Percentiles rank a stretch among this genome's conserved stretches.
Evolutionary conservation across 2,113 vertebrate species (phyloP).

Genomic region (Scomber japonicus): DNA sequence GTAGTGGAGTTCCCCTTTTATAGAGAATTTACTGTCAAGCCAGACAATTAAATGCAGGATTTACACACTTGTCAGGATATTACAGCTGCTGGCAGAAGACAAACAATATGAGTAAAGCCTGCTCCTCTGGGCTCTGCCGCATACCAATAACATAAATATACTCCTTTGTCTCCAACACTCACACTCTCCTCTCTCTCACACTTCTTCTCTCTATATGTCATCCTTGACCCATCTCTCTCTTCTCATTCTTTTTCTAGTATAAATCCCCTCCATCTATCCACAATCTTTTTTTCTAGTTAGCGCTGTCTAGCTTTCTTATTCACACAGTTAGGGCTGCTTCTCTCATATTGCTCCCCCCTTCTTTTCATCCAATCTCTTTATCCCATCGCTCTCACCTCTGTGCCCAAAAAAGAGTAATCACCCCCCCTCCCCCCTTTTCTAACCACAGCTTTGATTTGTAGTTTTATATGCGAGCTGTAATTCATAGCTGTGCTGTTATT

Average conservation of each 20-base stretch:
- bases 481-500: slow-evolving; percentile 27
- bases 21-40: slow-evolving; percentile 14
- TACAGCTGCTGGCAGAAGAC: slow-evolving; percentile 24
- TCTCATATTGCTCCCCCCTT: not conserved
- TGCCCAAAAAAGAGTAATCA: slow-evolving; percentile 8
- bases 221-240: slow-evolving; percentile 4
- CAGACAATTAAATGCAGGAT: slow-evolving; percentile 59
- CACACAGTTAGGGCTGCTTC: not conserved
- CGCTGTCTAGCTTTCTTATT: not conserved
- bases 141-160: slow-evolving; percentile 53
- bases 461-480: slow-evolving; percentile 40
- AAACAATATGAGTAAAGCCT: slow-evolving; percentile 34
- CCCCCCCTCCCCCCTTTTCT: slow-evolving; percentile 1
- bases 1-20: not conserved
- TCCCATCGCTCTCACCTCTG: slow-evolving; percentile 12
- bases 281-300: not conserved
- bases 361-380: slow-evolving; percentile 10
- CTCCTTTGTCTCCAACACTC: slow-evolving; percentile 10
- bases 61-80: slow-evolving; percentile 56
- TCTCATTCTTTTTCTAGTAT: not conserved
- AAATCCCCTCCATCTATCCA: not conserved
- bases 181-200: not conserved
- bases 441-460: slow-evolving; percentile 41
- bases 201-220: slow-evolving; percentile 14
- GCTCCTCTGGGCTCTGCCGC: slow-evolving; percentile 1